Base-by-base conservation (phyloP, 2,797 vertebrate species). In the Propithecus deckenii region DNA sequence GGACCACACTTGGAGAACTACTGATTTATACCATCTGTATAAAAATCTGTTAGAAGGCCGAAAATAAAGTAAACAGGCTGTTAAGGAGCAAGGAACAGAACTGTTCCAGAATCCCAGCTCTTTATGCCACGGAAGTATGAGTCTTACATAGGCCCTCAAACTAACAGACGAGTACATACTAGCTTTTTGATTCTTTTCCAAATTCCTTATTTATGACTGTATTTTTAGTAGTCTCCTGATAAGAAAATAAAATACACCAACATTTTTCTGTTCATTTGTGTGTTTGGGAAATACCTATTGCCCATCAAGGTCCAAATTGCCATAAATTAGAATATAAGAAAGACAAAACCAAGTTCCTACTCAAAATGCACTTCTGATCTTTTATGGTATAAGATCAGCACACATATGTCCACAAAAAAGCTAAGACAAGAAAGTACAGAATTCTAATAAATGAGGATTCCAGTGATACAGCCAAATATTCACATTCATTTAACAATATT, bases 141-240 rank as follows among this genome's bases (percentile, higher is more conserved):
- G 32, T 80, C 87, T 85, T 69, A 63, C 10, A 89, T 1, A 79
- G 46, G 69, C 23, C 38, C 75, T 80, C 43, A 87, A 67, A 59
- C 57, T 67, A 50, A 84, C 46, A 83, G 41, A 90, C 75, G 17
- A 84, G 75, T 75, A 93, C 41, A 85, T 32, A 75, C 63, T 63
- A 92, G 81, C 10, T 86, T 88, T 86, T 71, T 84, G 41, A 96
- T 71, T 72, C 41, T 65, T 75, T 93, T 95, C 57, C 89, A 95
- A 91, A 94, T 91, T 86, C 65, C 72, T 95, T 83, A 65, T 81
- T 91, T 91, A 80, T 96, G 46, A 96, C 59, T 96, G 0, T 59
- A 75, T 43, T 89, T 96, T 95, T 55, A 92, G 43, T 72, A 86
- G 30, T 86, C 75, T 96, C 18, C 17, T 86, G 86, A 89, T 76